Evolutionary conservation across 2,113 vertebrate species (phyloP).

Genomic region (Pelecanus crispus): DNA sequence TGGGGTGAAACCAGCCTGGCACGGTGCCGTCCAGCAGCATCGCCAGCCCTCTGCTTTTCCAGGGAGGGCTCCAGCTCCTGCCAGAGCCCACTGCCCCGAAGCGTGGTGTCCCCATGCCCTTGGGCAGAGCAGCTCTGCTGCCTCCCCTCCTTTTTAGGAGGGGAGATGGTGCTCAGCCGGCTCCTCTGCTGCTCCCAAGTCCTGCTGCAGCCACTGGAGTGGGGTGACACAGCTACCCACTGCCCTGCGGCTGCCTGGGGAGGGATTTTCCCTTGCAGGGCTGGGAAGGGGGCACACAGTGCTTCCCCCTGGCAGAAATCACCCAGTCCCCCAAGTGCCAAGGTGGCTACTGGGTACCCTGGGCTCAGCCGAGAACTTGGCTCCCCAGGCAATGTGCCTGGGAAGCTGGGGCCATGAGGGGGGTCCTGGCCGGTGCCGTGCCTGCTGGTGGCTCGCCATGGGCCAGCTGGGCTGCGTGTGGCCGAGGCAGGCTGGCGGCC

Average conservation of each 20-base stretch:
- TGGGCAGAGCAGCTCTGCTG: neutral
- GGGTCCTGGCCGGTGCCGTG: neutral
- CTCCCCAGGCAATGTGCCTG: accelerated
- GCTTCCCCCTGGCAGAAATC: accelerated
- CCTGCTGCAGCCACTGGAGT: no score
- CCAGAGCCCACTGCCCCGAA: neutral
- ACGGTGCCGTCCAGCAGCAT: neutral
- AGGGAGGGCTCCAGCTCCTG: neutral
- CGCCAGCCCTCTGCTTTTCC: neutral
- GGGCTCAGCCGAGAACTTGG: accelerated
- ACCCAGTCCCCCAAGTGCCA: accelerated
- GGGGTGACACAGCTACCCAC: neutral
- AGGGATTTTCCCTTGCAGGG: neutral
- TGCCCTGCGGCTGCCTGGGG: neutral
- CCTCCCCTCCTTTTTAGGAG: neutral
- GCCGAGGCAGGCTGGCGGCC: neutral
- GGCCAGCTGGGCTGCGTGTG: neutral
- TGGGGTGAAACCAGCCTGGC: neutral
- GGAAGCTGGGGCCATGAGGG: accelerated
- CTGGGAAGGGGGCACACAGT: no score
- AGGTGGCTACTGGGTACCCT: neutral
- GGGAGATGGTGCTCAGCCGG: neutral
- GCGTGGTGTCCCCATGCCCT: neutral
- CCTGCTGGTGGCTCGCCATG: neutral
- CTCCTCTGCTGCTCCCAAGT: neutral